Conservation (phyloP, 2,888 invertebrate genomes). For the Mylabris sibirica region DNA sequence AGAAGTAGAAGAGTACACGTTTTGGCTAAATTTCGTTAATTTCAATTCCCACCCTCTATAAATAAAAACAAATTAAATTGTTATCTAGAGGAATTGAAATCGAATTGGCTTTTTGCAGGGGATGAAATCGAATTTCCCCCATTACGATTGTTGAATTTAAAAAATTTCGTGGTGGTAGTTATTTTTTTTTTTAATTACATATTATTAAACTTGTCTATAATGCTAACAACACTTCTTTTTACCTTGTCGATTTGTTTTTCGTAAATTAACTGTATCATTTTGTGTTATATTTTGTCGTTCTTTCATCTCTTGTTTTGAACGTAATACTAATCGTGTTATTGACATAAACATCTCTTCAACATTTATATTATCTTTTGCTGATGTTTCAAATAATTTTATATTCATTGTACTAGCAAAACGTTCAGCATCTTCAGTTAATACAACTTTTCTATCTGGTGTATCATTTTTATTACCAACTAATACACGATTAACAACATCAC, state of each 20-base stretch:
- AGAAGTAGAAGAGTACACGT: background rate
- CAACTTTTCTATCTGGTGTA: constrained; percentile 93
- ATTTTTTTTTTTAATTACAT: background rate
- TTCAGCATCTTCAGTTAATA: constrained; percentile 95
- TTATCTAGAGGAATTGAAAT: constrained; percentile 18
- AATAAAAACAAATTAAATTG: no score
- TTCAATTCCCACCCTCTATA: constrained; percentile 17
- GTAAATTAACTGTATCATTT: constrained; percentile 76
- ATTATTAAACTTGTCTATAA: no score
- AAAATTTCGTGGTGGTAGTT: no score
- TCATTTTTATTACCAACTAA: constrained; percentile 98
- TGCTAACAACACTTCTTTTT: constrained; percentile 68
- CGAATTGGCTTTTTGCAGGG: no score
- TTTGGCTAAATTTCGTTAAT: background rate
- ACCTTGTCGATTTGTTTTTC: constrained; percentile 70
- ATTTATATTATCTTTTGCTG: constrained; percentile 98
- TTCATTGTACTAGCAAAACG: constrained; percentile 97
- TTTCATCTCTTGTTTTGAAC: constrained; percentile 82
- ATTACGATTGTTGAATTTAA: no score
- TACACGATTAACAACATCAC: constrained; percentile 98
- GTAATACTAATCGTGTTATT: constrained; percentile 81
- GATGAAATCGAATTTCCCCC: no score
- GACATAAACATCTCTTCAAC: constrained; percentile 94
- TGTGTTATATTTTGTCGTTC: constrained; percentile 76
- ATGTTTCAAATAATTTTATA: constrained; percentile 96